phyloP scores from a whole-genome alignment of 2,888 invertebrate species.

The Hedychridium roseum region DNA sequence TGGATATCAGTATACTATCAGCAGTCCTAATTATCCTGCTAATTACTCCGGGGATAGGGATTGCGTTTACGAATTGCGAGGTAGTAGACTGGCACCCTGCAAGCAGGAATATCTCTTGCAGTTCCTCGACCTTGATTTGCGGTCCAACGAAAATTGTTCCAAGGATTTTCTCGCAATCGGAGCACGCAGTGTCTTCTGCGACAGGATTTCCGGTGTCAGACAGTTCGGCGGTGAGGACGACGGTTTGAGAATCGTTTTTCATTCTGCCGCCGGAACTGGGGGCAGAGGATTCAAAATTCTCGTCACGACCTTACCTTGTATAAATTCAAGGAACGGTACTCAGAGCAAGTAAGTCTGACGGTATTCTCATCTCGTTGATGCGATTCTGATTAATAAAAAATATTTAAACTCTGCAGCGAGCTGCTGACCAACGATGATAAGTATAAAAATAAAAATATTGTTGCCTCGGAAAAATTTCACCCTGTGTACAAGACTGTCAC shows the following conservation, averaged over 20 bases:
- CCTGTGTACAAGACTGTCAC: not conserved
- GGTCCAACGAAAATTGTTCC: slow-evolving; percentile 64
- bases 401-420: not conserved
- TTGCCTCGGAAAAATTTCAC: not conserved
- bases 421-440: not conserved
- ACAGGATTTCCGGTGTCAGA: slow-evolving; percentile 63
- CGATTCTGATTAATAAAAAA: not conserved
- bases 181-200: slow-evolving; percentile 65
- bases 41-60: slow-evolving; percentile 61
- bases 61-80: slow-evolving; percentile 67
- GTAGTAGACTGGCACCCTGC: slow-evolving; percentile 62
- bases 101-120: slow-evolving; percentile 67
- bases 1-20: slow-evolving; percentile 64
- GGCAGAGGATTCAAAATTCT: slow-evolving; percentile 66
- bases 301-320: slow-evolving; percentile 65
- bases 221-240: slow-evolving; percentile 65
- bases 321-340: slow-evolving; percentile 8
- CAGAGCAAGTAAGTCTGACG: too few relatives aligned
- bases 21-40: slow-evolving; percentile 67
- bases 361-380: not conserved
- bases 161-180: slow-evolving; percentile 67
- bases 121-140: slow-evolving; percentile 68
- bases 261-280: slow-evolving; percentile 52
- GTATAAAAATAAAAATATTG: not conserved
- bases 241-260: slow-evolving; percentile 64